phyloP scores from a whole-genome alignment of 2,797 vertebrate species.

The Urocyon cinereoargenteus region DNA sequence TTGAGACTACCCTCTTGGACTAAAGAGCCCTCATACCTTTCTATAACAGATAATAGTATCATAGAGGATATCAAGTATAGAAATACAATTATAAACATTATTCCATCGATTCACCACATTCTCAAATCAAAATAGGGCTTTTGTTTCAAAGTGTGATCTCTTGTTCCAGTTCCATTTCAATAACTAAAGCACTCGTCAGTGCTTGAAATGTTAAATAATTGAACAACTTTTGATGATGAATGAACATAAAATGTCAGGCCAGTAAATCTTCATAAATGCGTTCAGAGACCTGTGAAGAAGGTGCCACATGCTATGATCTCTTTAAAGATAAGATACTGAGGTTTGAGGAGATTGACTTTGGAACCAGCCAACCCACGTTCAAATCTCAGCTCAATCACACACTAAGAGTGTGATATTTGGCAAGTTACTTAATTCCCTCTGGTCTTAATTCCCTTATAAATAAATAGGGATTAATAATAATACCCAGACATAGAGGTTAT shows the following conservation, averaged over 20 bases:
- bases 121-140: conserved; percentile 41
- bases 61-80: conserved; percentile 76
- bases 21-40: conserved; percentile 67
- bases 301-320: not conserved
- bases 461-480: not conserved
- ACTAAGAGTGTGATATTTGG: not conserved
- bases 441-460: not conserved
- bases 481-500: not conserved
- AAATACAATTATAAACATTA: conserved; percentile 53
- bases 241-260: not conserved
- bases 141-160: conserved; percentile 34
- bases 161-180: conserved; percentile 31
- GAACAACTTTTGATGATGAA: conserved; percentile 63
- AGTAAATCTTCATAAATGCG: not conserved
- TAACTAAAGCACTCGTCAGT: not conserved
- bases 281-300: not conserved
- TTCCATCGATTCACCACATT: conserved; percentile 52
- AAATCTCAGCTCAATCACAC: not conserved
- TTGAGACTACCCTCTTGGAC: not conserved
- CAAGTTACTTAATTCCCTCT: not conserved
- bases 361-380: not conserved
- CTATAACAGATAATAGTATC: conserved; percentile 72
- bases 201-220: conserved; percentile 16
- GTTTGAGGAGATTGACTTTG: not conserved
- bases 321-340: not conserved